These are phyloP conservation scores for Enteromius paludinosus DNA, from an alignment of 2,797 vertebrate genomes.

Conservation along the genomic window DNA sequence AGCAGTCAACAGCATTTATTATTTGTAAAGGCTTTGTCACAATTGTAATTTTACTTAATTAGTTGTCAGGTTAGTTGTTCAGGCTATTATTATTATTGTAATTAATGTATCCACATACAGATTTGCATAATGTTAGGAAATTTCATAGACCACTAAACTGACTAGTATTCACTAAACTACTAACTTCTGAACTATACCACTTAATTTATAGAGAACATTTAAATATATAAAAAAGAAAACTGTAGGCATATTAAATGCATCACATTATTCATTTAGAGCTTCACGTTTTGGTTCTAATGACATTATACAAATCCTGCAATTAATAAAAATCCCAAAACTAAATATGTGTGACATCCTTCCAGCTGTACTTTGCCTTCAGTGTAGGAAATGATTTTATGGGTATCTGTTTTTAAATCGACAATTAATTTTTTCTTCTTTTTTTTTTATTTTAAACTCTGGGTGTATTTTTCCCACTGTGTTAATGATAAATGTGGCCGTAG, in stretches of 20 bases:
- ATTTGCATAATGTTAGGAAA: background rate
- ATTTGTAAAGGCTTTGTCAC: background rate
- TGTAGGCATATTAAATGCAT: background rate
- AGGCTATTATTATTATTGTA: background rate
- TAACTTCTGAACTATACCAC: background rate
- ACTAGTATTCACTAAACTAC: background rate
- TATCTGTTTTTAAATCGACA: background rate
- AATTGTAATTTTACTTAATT: background rate
- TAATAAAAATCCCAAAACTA: background rate
- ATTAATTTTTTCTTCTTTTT: background rate
- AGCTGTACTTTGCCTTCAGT: background rate
- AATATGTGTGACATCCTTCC: background rate
- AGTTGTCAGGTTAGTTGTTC: background rate
- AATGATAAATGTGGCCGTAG: conserved; percentile 17
- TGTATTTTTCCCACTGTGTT: background rate
- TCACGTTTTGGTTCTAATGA: background rate
- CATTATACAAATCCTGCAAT: background rate
- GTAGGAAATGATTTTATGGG: background rate
- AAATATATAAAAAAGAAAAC: background rate
- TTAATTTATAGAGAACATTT: background rate
- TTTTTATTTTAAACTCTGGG: background rate
- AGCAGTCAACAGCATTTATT: background rate
- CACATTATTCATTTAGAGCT: background rate
- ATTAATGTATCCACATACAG: background rate
- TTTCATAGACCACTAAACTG: background rate